Evolutionary conservation across 2,888 invertebrate species (phyloP).

Genomic region (Aspidapion aeneum): DNA sequence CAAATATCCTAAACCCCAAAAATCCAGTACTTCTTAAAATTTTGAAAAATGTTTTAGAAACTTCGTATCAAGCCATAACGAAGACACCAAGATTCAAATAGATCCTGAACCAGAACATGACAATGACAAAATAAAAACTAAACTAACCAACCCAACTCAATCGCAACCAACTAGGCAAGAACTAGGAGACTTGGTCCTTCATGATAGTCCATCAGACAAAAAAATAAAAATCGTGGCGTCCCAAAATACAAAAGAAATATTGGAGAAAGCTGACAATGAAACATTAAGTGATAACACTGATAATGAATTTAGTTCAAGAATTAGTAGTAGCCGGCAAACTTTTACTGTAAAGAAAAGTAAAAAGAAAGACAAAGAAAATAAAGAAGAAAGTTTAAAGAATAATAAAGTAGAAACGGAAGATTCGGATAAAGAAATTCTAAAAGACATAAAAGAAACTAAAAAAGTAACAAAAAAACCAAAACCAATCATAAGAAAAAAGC

Average conservation of each 20-base stretch:
- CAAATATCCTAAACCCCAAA: no score
- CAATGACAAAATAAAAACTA: not conserved
- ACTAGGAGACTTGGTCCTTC: slow-evolving; percentile 31
- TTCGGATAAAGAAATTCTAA: not conserved
- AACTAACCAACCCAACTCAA: no score
- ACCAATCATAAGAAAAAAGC: slow-evolving; percentile 6
- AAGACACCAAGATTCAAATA: not conserved
- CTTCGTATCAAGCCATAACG: no score
- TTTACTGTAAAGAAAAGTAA: slow-evolving; percentile 5
- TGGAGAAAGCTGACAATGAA: slow-evolving; percentile 21
- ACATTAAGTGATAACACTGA: slow-evolving; percentile 11
- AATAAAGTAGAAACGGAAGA: slow-evolving; percentile 1
- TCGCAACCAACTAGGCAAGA: slow-evolving; percentile 19
- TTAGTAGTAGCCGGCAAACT: slow-evolving; percentile 4
- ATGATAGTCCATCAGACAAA: slow-evolving; percentile 22
- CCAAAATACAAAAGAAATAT: slow-evolving; percentile 2
- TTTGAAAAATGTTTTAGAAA: no score
- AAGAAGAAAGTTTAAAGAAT: not conserved
- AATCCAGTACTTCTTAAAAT: no score
- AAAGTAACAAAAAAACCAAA: slow-evolving; percentile 6
- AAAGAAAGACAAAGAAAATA: slow-evolving; percentile 4
- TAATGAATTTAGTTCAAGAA: not conserved
- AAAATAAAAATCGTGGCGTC: slow-evolving; percentile 11
- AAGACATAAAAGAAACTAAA: not conserved
- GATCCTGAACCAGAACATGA: not conserved